Base-by-base conservation (phyloP, 2,113 vertebrate genomes). In the Lampris megalopsis region DNA sequence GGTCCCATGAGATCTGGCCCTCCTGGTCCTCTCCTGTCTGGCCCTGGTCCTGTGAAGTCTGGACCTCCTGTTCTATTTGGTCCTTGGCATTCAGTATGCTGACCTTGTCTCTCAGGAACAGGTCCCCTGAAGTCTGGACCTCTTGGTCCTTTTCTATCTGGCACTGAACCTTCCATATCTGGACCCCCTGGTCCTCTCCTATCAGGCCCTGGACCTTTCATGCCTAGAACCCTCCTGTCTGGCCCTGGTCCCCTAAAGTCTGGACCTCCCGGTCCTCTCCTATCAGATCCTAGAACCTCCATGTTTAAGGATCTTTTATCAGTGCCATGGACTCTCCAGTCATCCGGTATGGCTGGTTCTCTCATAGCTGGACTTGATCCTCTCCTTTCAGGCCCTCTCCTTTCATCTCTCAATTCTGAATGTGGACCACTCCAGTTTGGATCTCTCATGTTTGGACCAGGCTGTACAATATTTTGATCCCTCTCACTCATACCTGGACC, bases 221-320 rank as follows among this genome's bases (percentile, higher is more conserved):
- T 49, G 11, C 63, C 58, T 65, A 49, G 53, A 8, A 10, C 53
- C 77, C 48, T 58, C 24, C 57, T 61, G 63, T 73, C 64, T 67
- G 24, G 73, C 41, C 6, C 13, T 52, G 47, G 36, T 36, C 47
- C 48, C 10, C 63, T 65, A 4, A 65, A 49, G 49, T 68, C 38
- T 68, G 49, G 74, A 50, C 66, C 40, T 61, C 41, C 70, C 52
- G 52, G 63, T 36, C 50, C 56, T 62, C 67, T 73, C 8, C 54
- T 79, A n/a, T 85, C 72, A 72, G 73, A 42, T 59, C 59, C 59
- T 10, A 37, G 10, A 8, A 24, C 74, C 43, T 82, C 75, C 41
- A 80, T 54, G 7, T 80, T 57, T 71, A 54, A 58, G 40, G 58
- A 45, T 58, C 24, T 81, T 5, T 60, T 68, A 54, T 79, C 77